Evolutionary conservation across 64 coral and sea anemone species (phyloP).

Genomic region (Anthopleura sola): DNA sequence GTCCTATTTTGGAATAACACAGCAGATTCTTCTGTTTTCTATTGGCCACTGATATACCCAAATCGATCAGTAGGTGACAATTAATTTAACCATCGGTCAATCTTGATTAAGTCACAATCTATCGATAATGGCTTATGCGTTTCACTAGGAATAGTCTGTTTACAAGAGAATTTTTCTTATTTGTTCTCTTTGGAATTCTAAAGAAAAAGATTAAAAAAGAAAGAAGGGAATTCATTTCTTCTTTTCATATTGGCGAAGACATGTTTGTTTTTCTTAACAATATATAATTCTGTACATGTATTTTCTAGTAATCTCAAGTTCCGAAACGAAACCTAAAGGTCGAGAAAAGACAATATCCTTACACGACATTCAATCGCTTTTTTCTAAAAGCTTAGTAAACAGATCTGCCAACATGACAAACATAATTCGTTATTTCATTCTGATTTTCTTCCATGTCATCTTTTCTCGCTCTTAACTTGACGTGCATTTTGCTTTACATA

Average conservation of each 20-base stretch:
- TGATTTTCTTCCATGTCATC: neutral
- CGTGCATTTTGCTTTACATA: neutral
- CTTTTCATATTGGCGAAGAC: neutral
- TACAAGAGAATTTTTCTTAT: neutral
- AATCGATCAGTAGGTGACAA: neutral
- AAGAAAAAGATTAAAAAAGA: neutral
- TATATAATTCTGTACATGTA: neutral
- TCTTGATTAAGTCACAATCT: slow-evolving; percentile 16
- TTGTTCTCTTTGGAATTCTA: neutral
- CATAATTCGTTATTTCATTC: neutral
- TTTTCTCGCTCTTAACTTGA: neutral
- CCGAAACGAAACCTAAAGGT: neutral
- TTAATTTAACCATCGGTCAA: slow-evolving; percentile 4
- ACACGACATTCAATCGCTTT: neutral
- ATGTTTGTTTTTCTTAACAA: slow-evolving; percentile 4
- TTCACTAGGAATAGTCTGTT: slow-evolving; percentile 11
- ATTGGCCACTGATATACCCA: neutral
- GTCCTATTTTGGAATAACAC: neutral
- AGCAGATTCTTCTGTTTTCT: neutral
- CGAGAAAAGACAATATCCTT: neutral
- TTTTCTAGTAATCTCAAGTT: slow-evolving; percentile 13
- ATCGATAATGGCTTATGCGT: neutral
- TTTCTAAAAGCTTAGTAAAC: neutral
- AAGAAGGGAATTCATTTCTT: neutral
- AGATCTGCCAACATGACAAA: neutral